Evolutionary conservation across 35 echinoderm and acorn worm genomes (phyloP), one percentile per base, ranked within the genome.

Genomic region (Apostichopus californicus): DNA sequence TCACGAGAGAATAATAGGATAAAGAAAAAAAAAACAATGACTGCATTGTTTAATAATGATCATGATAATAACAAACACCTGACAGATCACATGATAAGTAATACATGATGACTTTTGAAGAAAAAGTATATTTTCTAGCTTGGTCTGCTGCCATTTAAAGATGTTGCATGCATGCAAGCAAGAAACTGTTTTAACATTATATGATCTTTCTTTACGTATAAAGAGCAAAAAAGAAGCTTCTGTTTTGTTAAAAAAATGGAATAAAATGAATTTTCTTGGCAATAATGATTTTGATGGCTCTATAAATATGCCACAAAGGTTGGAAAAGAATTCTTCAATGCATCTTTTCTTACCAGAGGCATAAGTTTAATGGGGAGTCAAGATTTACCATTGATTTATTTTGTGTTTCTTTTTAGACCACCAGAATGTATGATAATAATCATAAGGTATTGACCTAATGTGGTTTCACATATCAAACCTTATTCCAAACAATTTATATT

Each of bases 21-120:
- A 82, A 52, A 82, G n/a, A 15, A 82, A 53, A 82, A 82, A 82
- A 18, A 57, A 82, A 82, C 86, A 72, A 89, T 89, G 86, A 89
- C 86, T 89, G 86, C 81, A 85, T 85, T 59, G 54, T 58, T 89
- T 54, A 54, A 89, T 89, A 73, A 54, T 82, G 55, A 89, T 15
- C 24, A 66, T 73, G 86, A 89, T 89, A 52, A 89, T 89, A 64
- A 89, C 60, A 72, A 23, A 68, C 61, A 60, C 58, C 63, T 34
- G 64, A 89, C 86, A 68, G 15, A 89, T 89, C 18, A 89, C 57
- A 89, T 68, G 86, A 89, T 68, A 55, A 5, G 53, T 18, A 68
- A 52, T 73, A 89, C 57, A 89, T 82, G 80, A 82, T 89, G 60
- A 73, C 28, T 89, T 5, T 9, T 28, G 54, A 64, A 75, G 86